Evolutionary conservation across 2,113 vertebrate species (phyloP).

Genomic region (Corythornis madagascariensis): DNA sequence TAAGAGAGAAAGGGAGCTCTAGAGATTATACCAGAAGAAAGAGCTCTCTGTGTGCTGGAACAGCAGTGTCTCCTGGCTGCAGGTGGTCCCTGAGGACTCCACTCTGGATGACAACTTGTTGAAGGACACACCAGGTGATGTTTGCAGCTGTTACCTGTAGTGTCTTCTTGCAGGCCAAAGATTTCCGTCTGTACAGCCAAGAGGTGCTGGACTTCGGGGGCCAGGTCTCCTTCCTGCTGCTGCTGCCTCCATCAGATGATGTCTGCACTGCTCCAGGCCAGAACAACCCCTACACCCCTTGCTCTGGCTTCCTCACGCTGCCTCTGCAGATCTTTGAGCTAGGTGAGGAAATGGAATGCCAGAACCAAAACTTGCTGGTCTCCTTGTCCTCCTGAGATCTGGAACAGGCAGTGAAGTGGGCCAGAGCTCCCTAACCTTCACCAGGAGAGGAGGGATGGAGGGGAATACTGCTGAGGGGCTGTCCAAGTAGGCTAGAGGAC

Average conservation of each 20-base stretch:
- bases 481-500: background rate
- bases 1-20: background rate
- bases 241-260: slow-evolving; percentile 87
- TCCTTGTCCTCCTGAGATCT: background rate
- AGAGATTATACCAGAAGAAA: background rate
- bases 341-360: slow-evolving; percentile 71
- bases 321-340: slow-evolving; percentile 92
- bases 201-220: slow-evolving; percentile 90
- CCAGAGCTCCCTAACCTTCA: background rate
- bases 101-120: background rate
- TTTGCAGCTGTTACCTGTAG: background rate
- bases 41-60: background rate
- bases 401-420: background rate
- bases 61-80: background rate
- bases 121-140: background rate
- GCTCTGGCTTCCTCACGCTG: slow-evolving; percentile 85
- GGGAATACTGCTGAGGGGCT: background rate
- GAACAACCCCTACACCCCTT: slow-evolving; percentile 86
- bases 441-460: background rate
- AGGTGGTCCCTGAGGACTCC: background rate
- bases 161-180: slow-evolving; percentile 78
- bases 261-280: slow-evolving; percentile 90
- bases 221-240: slow-evolving; percentile 87
- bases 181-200: slow-evolving; percentile 90
- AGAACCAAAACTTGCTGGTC: background rate